Percentiles rank a stretch among this genome's conserved stretches.
Evolutionary conservation across 2,113 vertebrate species (phyloP).

Genomic region (Crotalus helleri): DNA sequence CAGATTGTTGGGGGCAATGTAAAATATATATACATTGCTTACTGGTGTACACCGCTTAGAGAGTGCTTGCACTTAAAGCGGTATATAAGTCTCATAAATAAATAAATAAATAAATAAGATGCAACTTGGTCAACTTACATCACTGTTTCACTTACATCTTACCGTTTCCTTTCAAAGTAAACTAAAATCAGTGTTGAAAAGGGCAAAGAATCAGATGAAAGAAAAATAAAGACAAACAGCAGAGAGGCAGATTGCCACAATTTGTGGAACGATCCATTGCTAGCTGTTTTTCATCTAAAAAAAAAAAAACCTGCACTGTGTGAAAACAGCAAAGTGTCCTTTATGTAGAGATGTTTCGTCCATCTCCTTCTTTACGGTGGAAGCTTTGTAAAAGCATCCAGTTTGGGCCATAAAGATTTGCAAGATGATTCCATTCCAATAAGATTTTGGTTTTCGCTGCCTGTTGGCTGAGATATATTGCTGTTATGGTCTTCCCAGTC

Average conservation of each 20-base stretch:
- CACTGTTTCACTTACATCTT: background rate
- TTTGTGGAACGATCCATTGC: background rate
- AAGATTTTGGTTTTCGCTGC: background rate
- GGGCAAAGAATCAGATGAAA: background rate
- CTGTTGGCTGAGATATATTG: background rate
- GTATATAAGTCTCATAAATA: too few species aligned
- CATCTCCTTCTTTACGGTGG: too few species aligned
- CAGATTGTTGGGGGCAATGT: too few species aligned
- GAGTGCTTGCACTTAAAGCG: too few species aligned
- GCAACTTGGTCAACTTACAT: background rate
- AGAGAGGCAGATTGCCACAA: background rate
- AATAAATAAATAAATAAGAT: background rate
- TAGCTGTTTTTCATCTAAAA: background rate
- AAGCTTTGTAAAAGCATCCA: background rate
- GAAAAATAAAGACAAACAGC: background rate
- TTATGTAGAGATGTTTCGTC: background rate
- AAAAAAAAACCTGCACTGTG: background rate
- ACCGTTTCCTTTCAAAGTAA: background rate
- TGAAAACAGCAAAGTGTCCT: too few species aligned
- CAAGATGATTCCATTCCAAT: background rate
- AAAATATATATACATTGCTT: too few species aligned
- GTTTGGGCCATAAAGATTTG: background rate
- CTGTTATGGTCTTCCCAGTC: background rate
- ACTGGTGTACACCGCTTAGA: too few species aligned
- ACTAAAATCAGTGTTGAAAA: background rate